Conservation (phyloP, 2,797 vertebrate genomes). For the Coregonus sp. region DNA sequence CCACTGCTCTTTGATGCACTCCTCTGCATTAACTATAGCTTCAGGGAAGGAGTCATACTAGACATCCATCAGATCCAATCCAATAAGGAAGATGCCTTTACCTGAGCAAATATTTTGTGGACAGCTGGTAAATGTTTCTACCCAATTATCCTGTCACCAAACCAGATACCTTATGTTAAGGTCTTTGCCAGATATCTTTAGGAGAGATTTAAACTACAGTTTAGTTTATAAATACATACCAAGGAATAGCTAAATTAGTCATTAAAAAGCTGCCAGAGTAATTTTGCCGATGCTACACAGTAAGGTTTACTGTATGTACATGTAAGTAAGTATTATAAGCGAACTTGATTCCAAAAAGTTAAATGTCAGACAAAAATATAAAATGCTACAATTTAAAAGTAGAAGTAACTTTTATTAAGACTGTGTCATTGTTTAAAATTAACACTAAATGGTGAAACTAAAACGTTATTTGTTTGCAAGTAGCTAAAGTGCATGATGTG, state of each 20-base stretch:
- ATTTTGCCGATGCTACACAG: too few species aligned
- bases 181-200: neutral
- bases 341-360: too few species aligned
- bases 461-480: neutral
- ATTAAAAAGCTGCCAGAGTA: too few species aligned
- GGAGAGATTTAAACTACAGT: neutral
- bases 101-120: conserved; percentile 1
- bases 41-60: conserved; percentile 10
- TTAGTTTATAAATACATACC: neutral
- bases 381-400: too few species aligned
- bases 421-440: too few species aligned
- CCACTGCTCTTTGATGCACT: conserved; percentile 42
- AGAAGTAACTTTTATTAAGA: too few species aligned
- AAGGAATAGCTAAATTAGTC: too few species aligned
- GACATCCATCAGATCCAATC: conserved; percentile 16
- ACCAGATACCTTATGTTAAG: conserved; percentile 6
- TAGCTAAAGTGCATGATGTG: neutral
- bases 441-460: too few species aligned
- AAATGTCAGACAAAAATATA: too few species aligned
- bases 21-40: conserved; percentile 29
- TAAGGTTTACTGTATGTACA: too few species aligned
- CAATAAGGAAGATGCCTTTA: conserved; percentile 2
- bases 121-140: neutral
- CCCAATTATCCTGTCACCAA: neutral
- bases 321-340: too few species aligned